Conservation (phyloP, 2,888 invertebrate genomes). For the Pyralis farinalis region DNA sequence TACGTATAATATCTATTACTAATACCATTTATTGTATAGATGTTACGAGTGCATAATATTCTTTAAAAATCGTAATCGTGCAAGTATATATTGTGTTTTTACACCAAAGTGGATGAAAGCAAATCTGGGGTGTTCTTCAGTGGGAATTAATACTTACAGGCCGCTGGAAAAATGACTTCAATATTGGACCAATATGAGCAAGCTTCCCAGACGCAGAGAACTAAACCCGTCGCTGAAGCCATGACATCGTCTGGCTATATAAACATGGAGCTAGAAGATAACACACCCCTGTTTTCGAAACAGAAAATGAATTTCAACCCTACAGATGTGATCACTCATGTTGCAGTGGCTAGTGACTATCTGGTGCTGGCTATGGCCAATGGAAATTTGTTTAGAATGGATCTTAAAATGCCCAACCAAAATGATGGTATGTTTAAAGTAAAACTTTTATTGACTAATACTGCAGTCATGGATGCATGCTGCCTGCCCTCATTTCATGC, state of each 20-base stretch:
- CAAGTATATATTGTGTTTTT: no score
- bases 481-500: no score
- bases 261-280: conserved; percentile 83
- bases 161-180: conserved; percentile 83
- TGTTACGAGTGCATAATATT: no score
- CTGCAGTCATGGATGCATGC: no score
- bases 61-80: no score
- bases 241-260: conserved; percentile 78
- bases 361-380: conserved; percentile 92
- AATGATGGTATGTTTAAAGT: conserved; percentile 83
- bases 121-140: no score
- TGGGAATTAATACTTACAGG: no score
- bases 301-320: conserved; percentile 91
- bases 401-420: conserved; percentile 88
- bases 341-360: conserved; percentile 90
- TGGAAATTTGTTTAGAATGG: conserved; percentile 89
- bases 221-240: conserved; percentile 55
- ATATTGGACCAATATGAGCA: conserved; percentile 93
- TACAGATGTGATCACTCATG: conserved; percentile 88
- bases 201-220: conserved; percentile 81
- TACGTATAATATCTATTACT: no score
- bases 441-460: no score
- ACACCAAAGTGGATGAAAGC: no score
- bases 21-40: no score
- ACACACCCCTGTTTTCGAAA: conserved; percentile 92